Base-by-base conservation (phyloP, 2,797 vertebrate genomes). In the Oreochromis grahami region DNA sequence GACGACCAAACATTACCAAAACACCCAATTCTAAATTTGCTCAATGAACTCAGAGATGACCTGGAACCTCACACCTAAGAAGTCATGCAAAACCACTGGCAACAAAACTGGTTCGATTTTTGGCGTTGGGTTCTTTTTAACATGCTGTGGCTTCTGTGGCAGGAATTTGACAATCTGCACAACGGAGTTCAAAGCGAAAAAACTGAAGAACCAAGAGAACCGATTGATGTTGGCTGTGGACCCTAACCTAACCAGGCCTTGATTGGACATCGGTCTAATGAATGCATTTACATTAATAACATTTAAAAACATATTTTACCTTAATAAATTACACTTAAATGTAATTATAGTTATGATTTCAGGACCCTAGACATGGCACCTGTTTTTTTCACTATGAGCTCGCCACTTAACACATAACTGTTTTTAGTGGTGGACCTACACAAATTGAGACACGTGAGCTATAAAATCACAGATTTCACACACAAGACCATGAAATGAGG, bases 401-500 rank as follows among this genome's bases (percentile, higher is more conserved):
- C 19, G 58, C 32, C 32, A 0, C 4, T 36, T 63, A 38, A 63
- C n/a, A 38, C 32, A 11, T 11, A 63, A 1, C 58, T 38, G 34
- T 2, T 63, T 63, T 38, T 63, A 36, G 34, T 13, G 34, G 11
- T 8, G 0, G 58, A 63, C 0, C 17, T 63, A 7, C 32, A 63
- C 17, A 63, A 12, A 36, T 63, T 63, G 9, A 36, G 32, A 6
- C 29, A 36, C 17, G 1, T 36, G 10, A 13, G 58, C 10, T 60
- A 19, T 60, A 60, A n/a, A 36, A 36, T 63, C 32, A 0, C 58
- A 63, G 32, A 58, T 58, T 58, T 36, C 19, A 36, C 58, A 19
- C 56, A 36, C 58, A 1, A 36, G 17, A 63, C 58, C 4, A 7
- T 63, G 32, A 63, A n/a, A 36, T 36, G 29, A 56, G 14, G 26